Evolutionary conservation across 2,797 vertebrate species (phyloP).

Genomic region (Cuniculus paca): DNA sequence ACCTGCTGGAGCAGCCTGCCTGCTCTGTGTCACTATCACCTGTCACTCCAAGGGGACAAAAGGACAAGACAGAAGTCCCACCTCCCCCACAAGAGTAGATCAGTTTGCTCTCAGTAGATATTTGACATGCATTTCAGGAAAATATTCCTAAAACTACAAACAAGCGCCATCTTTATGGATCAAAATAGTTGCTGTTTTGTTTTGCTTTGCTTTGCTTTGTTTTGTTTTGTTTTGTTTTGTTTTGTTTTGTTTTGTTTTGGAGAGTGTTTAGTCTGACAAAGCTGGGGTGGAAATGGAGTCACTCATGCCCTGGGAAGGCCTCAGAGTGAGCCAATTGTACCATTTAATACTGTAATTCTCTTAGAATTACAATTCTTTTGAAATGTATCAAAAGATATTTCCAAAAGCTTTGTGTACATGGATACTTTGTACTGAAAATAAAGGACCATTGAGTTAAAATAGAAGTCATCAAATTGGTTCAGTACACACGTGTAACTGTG

Average conservation of each 20-base stretch:
- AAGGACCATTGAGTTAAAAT: background rate
- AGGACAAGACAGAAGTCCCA: background rate
- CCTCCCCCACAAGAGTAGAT: background rate
- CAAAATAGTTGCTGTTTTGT: background rate
- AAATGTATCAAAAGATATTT: background rate
- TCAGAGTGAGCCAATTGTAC: too few species aligned
- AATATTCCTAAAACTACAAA: background rate
- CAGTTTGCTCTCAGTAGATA: background rate
- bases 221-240: background rate
- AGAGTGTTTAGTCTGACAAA: background rate
- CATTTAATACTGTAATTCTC: background rate
- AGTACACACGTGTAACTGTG: background rate
- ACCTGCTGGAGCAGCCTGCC: background rate
- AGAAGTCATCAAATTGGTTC: background rate
- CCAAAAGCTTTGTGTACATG: background rate
- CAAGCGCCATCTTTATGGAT: background rate
- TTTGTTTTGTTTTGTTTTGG: background rate
- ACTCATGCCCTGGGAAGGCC: fast-evolving
- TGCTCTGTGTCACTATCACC: background rate
- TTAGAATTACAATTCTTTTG: too few species aligned
- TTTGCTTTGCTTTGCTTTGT: background rate
- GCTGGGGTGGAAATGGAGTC: background rate
- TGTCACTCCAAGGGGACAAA: background rate
- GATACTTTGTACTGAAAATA: background rate
- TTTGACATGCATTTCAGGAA: background rate